These are phyloP conservation scores for Paramacrobiotus metropolitanus DNA, from an alignment of 1,140 invertebrate species.

Conservation along the genomic window DNA sequence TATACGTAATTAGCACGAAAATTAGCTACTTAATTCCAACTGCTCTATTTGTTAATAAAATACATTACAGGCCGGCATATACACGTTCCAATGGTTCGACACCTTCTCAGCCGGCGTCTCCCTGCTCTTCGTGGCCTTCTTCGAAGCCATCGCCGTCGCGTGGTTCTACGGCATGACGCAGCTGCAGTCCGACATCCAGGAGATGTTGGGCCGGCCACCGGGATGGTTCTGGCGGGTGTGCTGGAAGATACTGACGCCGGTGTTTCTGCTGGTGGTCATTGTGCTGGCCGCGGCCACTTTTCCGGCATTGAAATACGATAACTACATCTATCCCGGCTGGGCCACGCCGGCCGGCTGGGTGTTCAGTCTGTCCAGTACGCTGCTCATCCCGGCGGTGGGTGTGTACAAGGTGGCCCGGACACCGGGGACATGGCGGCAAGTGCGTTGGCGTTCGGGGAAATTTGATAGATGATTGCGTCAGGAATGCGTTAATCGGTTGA, in stretches of 20 bases:
- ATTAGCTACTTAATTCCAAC: too few relatives aligned
- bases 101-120: slow-evolving; percentile 27
- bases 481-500: not conserved
- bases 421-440: slow-evolving; percentile 17
- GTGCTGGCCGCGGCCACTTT: slow-evolving; percentile 30
- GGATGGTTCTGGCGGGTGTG: slow-evolving; percentile 27
- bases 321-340: slow-evolving; percentile 34
- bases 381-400: slow-evolving; percentile 33
- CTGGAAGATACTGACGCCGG: slow-evolving; percentile 28
- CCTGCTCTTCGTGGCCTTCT: slow-evolving; percentile 25
- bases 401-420: slow-evolving; percentile 26
- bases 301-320: slow-evolving; percentile 30
- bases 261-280: slow-evolving; percentile 30
- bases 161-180: slow-evolving; percentile 33
- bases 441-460: slow-evolving; percentile 9
- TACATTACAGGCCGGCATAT: slow-evolving; percentile 6
- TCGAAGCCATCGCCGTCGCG: slow-evolving; percentile 25
- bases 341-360: slow-evolving; percentile 35
- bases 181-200: slow-evolving; percentile 36
- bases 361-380: slow-evolving; percentile 31
- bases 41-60: not conserved
- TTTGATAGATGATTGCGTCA: not conserved
- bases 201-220: slow-evolving; percentile 27
- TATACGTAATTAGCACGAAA: too few relatives aligned
- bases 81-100: slow-evolving; percentile 22